Evolutionary conservation across 2,888 invertebrate species (phyloP), one percentile per base, ranked within the genome.

Genomic region (Anarsia innoxiella): DNA sequence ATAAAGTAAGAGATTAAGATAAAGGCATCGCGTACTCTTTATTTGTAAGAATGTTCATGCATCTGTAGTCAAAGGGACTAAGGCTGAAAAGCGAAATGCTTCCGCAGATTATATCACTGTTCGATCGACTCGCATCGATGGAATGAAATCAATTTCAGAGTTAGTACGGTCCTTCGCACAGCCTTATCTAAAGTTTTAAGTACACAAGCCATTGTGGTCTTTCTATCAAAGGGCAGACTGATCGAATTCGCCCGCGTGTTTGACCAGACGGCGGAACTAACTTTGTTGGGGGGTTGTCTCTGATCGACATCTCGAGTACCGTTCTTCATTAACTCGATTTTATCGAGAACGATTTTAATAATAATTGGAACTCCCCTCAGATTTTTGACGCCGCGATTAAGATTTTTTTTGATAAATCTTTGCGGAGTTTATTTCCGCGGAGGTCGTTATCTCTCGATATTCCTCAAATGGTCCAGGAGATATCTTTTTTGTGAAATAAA

Each of bases 281-380:
- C 40, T 31, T 31, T 25, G 37, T 36, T 32, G 41, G 23, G 28
- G 28, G 37, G 28, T 31, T 37, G 37, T 39, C 49, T 45, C 51
- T 55, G 68, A 77, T 75, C 74, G 62, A 59, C 69, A 76, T 77
- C 68, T 66, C 59, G 56, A 56, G 64, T 67, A 70, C 78, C 73
- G 77, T 77, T 76, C 78, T 79, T 80, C 78, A 80, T 83, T 83
- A 80, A 74, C 68, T 73, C 65, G 83, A 83, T 83, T 77, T 79
- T 83, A 80, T 84, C 83, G 58, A 50, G 59, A 61, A 57, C 59
- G 65, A 67, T 82, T 80, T 78, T 76, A 67, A 66, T 82, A 70
- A 79, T 78, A 80, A 83, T 75, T 72, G 74, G 65, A 64, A 65
- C 70, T 63, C 64, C 55, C 52, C 54, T 60, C 66, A 62, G 66